Base-by-base conservation (phyloP, 2,888 invertebrate genomes). In the Glaucopsyche alexis region DNA sequence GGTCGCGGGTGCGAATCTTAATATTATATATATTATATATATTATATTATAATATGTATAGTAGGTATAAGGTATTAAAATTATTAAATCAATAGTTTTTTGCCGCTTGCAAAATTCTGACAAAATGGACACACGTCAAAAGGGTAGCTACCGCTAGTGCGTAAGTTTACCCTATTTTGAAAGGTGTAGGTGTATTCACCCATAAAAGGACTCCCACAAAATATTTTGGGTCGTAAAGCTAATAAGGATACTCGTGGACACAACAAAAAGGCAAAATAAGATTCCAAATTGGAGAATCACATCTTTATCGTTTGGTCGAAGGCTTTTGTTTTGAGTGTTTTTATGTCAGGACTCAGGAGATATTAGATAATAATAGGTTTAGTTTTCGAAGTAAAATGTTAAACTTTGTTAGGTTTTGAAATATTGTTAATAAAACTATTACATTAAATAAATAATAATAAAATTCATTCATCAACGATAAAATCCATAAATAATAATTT, bases 401-500 rank as follows among this genome's bases (percentile, higher is more conserved):
- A n/a, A n/a, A n/a, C n/a, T n/a, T n/a, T n/a, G n/a, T n/a, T n/a
- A n/a, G n/a, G n/a, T n/a, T n/a, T n/a, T n/a, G n/a, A n/a, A n/a
- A n/a, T n/a, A n/a, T 29, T 29, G 29, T 29, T 4, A 29, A 29
- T 29, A 29, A 29, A 60, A 13, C 16, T 38, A 40, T 4, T 7
- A 42, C n/a, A n/a, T n/a, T 40, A 16, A n/a, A 14, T n/a, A 40
- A 38, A n/a, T 40, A n/a, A 42, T 66, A 42, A 66, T 42, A 42
- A 29, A 29, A 66, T 66, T 66, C 40, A 66, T 42, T n/a, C 6
- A 7, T n/a, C 42, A 42, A 66, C 42, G 7, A 55, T 55, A 55
- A n/a, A 60, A 29, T 29, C 29, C 60, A 38, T 38, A 60, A 60
- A 60, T 60, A 60, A 60, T 60, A 13, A 60, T 60, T 29, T 45